Base-by-base conservation (phyloP, 2,888 invertebrate species). In the Drosophila anceps region DNA sequence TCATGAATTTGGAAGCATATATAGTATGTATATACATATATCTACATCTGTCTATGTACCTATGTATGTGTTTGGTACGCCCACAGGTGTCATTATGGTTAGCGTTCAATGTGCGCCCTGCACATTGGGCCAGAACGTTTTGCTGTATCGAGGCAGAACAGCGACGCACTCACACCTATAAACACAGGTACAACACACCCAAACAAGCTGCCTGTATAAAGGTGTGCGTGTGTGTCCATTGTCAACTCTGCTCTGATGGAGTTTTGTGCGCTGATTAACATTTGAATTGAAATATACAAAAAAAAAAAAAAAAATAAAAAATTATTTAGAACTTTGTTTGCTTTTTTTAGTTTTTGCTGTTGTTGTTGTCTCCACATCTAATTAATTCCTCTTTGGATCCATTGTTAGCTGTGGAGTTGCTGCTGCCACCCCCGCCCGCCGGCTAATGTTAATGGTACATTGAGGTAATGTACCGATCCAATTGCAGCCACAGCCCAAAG, bases 321-420 rank as follows among this genome's bases (percentile, higher is more conserved):
- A 50, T 20, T 79, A 84, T 74, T 75, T 79, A 67, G 67, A 70
- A 60, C 71, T 72, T 74, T 76, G 71, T 64, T 44, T 33, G 39
- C 33, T 46, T 51, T 55, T 50, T 33, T 35, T 35, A 9, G 10
- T 4, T 53, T 13, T 33, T 68, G 10, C 18, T 43, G 55, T 76
- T 79, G 76, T 80, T 87, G 81, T 86, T 86, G 82, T 88, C 84
- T 86, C 87, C 89, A 87, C 90, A 84, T 84, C 84, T 90, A 91
- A 91, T 91, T 92, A 91, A 90, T 87, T 90, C 89, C 87, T 84
- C 85, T 77, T 74, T 73, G 61, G 60, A 63, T 24, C 81, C 81
- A 91, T 85, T 81, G 83, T 74, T 88, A 85, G 58, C 73, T 65
- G 50, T 86, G 85, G 84, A 90, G 80, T 89, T 66, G 78, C 55